Evolutionary conservation across 2,797 vertebrate genomes (phyloP).

Genomic region (Ctenochaetus hawaiiensis): DNA sequence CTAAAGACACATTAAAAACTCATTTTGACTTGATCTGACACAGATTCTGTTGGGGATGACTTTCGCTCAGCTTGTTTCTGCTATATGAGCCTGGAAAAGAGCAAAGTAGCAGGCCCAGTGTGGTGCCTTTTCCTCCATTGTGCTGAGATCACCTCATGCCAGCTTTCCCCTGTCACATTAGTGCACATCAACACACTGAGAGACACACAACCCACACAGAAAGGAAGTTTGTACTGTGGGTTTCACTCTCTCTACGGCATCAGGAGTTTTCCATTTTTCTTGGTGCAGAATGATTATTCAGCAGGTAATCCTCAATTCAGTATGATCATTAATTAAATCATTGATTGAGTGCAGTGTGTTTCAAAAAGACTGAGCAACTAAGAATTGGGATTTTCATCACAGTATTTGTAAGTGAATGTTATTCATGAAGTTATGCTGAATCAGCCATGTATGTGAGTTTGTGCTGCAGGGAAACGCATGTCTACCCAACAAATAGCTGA

Average conservation of each 20-base stretch:
- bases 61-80: conserved; percentile 53
- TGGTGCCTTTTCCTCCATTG: conserved; percentile 81
- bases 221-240: conserved; percentile 8
- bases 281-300: neutral
- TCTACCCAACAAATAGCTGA: too few relatives aligned
- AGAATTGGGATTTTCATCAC: neutral
- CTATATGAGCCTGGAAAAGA: conserved; percentile 77
- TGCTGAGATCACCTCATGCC: conserved; percentile 76
- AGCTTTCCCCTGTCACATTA: conserved; percentile 86
- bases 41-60: conserved; percentile 39
- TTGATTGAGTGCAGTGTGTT: neutral
- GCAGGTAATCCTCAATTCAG: neutral
- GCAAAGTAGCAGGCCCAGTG: conserved; percentile 78
- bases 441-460: too few relatives aligned
- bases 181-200: conserved; percentile 71
- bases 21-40: conserved; percentile 22
- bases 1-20: conserved; percentile 31
- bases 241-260: conserved; percentile 7
- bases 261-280: neutral
- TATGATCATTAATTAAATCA: neutral
- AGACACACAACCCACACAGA: conserved; percentile 42
- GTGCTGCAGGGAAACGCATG: too few relatives aligned
- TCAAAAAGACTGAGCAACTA: neutral
- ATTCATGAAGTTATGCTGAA: neutral
- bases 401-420: neutral